phyloP scores from a whole-genome alignment of 1,140 invertebrate genomes.

The Drosophila subpulchrella region DNA sequence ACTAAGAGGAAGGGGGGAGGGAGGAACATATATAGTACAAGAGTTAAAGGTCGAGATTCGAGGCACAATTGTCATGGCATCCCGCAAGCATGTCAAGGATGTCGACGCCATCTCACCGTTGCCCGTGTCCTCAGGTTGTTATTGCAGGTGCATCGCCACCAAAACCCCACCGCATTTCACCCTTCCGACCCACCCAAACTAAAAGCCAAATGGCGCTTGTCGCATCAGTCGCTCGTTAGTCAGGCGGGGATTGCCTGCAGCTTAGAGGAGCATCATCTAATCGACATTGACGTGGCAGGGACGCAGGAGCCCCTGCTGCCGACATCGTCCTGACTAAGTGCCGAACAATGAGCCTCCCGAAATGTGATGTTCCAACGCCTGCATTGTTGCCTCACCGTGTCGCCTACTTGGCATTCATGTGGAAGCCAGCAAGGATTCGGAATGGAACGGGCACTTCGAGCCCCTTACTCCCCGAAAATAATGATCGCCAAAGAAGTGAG shows the following conservation, averaged over 20 bases:
- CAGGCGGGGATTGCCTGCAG: constrained; percentile 30
- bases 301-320: constrained; percentile 26
- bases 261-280: constrained; percentile 66
- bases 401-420: constrained; percentile 48
- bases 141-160: constrained; percentile 39
- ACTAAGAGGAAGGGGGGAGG: not conserved
- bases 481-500: constrained; percentile 19
- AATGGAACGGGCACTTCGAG: not conserved
- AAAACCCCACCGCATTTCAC: not conserved
- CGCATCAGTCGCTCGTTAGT: constrained; percentile 78
- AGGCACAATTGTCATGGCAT: constrained; percentile 70
- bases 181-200: constrained; percentile 40
- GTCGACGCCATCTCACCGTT: constrained; percentile 48
- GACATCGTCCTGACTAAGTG: constrained; percentile 68
- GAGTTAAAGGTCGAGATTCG: constrained; percentile 40
- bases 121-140: constrained; percentile 37
- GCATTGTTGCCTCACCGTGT: constrained; percentile 25
- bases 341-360: constrained; percentile 71
- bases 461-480: constrained; percentile 18
- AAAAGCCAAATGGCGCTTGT: constrained; percentile 78
- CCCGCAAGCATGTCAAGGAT: constrained; percentile 79
- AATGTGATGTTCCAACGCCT: constrained; percentile 29
- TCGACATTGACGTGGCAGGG: constrained; percentile 71
- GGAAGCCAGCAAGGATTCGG: constrained; percentile 6
- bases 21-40: constrained; percentile 7